Conservation (phyloP, 2,113 vertebrate species). For the Urocynchramus pylzowi region DNA sequence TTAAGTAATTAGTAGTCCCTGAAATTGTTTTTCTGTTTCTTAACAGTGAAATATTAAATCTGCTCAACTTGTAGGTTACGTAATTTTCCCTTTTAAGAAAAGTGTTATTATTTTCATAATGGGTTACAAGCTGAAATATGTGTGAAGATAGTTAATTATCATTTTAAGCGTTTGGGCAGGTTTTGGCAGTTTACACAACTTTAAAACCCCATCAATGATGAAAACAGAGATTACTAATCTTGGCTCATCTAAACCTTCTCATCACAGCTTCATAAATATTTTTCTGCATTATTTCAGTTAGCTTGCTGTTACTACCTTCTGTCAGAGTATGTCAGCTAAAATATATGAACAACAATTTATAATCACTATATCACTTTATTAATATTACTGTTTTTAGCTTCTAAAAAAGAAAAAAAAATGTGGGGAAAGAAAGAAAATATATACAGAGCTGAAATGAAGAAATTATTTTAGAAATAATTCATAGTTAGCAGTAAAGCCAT, state of each 20-base stretch:
- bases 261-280: background rate
- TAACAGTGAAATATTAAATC: background rate
- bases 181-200: background rate
- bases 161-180: background rate
- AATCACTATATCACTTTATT: background rate
- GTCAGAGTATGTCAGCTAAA: background rate
- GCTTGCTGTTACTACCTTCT: background rate
- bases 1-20: background rate
- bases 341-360: background rate
- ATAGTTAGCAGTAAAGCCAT: rapidly evolving
- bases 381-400: background rate
- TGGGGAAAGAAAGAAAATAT: rapidly evolving
- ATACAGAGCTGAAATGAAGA: background rate
- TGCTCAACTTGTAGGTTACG: rapidly evolving
- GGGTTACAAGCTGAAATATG: background rate
- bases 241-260: background rate
- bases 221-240: background rate
- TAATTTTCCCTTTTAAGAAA: background rate
- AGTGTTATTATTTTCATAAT: background rate
- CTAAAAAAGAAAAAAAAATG: background rate
- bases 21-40: background rate
- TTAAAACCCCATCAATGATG: background rate
- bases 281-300: background rate
- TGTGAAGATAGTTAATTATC: background rate
- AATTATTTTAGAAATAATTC: background rate